Evolutionary conservation across 2,888 invertebrate species (phyloP).

Genomic region (Lasioglossum lativentre): DNA sequence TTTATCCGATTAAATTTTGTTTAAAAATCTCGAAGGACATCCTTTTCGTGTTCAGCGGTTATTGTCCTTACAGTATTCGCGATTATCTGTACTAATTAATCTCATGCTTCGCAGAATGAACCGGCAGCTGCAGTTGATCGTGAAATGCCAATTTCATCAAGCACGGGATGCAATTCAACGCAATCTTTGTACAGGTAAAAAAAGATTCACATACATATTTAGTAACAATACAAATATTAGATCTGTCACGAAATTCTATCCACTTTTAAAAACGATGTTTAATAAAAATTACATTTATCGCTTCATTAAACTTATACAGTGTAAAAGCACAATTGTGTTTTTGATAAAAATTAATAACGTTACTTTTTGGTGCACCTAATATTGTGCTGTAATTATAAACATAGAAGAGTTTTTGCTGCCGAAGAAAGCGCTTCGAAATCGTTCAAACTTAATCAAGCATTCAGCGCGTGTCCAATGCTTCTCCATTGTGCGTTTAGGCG

Average conservation of each 20-base stretch:
- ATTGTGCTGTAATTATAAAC: too few relatives aligned
- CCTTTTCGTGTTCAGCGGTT: neutral
- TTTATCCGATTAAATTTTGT: neutral
- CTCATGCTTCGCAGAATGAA: conserved; percentile 29
- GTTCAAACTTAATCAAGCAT: conserved; percentile 2
- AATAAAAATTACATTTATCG: too few relatives aligned
- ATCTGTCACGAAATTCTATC: too few relatives aligned
- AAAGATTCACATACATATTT: too few relatives aligned
- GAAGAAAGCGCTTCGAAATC: neutral
- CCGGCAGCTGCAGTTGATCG: neutral
- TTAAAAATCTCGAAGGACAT: neutral
- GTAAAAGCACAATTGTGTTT: too few relatives aligned
- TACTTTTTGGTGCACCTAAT: too few relatives aligned
- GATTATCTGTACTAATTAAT: neutral
- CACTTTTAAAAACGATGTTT: too few relatives aligned
- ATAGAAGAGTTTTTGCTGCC: neutral
- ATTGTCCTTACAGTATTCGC: neutral
- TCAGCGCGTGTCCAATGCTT: neutral
- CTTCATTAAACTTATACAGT: too few relatives aligned
- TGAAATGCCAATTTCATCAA: conserved; percentile 15
- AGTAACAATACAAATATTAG: too few relatives aligned
- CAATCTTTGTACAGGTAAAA: conserved; percentile 40
- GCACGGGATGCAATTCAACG: conserved; percentile 8
- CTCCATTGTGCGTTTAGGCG: neutral
- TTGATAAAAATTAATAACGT: too few relatives aligned